Base-by-base conservation (phyloP, 64 coral and sea anemone genomes). In the Montipora cactus region DNA sequence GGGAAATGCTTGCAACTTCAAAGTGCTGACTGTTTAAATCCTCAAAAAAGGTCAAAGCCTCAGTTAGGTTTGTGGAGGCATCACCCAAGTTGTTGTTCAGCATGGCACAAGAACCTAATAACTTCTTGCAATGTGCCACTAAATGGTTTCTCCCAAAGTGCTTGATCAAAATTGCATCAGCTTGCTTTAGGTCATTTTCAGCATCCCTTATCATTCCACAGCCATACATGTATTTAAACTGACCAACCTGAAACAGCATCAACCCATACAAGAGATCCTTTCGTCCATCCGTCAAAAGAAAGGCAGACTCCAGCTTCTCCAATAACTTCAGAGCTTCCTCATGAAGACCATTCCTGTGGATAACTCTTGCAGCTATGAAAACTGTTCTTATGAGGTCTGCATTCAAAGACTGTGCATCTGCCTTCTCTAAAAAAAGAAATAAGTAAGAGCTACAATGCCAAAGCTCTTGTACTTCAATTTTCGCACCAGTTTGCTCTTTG, bases 241-340 rank as follows among this genome's bases (percentile, higher is more conserved):
- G 4, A 49, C 82, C 82, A 48, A 86, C 8, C 12, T 72, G 82
- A 44, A 70, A 86, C 19, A 71, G 66, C n/a, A 86, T n/a, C 45
- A 8, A 86, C 1, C 64, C 82, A 73, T 51, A 86, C 16, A 86
- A 46, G 19, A 4, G 46, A 50, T 19, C 1, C 0, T 20, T 86
- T 71, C 47, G 20, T 15, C 82, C 66, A 72, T 13, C 4, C 4
- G 13, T 44, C 7, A 5, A 1, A 1, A 22, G 7, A 14, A 71
- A 86, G 9, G 18, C 66, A 1, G 14, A 3, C 51, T 86, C 4
- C 8, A 86, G 20, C 64, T 71, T 71, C 0, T 72, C 61, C 4
- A 86, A 4, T 21, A 86, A 71, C 10, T 71, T n/a, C 2, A 16
- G 13, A 12, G 82, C 82, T 51, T 72, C 66, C 12, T 86, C 10